Conservation (phyloP, 2,113 vertebrate genomes). For the Peromyscus maniculatus region DNA sequence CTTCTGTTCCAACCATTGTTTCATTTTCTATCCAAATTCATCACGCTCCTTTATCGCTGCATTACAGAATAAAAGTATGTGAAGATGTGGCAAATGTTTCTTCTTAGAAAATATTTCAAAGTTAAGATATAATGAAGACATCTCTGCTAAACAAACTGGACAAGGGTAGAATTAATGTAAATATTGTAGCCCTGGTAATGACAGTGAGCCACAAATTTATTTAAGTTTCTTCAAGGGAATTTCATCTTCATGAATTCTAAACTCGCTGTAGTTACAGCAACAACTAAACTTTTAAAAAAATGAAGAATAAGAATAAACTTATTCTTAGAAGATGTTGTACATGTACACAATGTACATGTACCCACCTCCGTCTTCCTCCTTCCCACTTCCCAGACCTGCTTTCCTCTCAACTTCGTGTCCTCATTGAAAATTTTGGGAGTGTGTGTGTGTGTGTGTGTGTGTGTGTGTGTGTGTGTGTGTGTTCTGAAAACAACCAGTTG, state of each 20-base stretch:
- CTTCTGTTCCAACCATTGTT: not conserved
- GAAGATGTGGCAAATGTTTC: not conserved
- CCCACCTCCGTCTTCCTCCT: not conserved
- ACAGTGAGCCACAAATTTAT: not conserved
- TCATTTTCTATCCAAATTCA: not conserved
- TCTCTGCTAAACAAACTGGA: not conserved
- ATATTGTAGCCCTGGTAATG: not conserved
- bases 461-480: not conserved
- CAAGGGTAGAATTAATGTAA: not conserved
- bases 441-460: not conserved
- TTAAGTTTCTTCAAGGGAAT: conserved; percentile 1
- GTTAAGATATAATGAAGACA: not conserved
- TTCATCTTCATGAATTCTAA: not conserved
- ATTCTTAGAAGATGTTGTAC: not conserved
- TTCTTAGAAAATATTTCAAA: conserved; percentile 20
- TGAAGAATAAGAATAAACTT: no score
- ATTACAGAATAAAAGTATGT: not conserved
- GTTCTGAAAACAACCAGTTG: not conserved
- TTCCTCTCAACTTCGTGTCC: no score
- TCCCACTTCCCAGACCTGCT: no score
- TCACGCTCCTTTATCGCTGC: not conserved
- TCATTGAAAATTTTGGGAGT: not conserved
- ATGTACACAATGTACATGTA: not conserved
- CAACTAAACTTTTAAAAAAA: not conserved
- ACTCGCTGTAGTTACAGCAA: not conserved